These are phyloP conservation scores for Sternarchorhynchus goeldii DNA, from an alignment of 2,797 vertebrate genomes.

Conservation along the genomic window DNA sequence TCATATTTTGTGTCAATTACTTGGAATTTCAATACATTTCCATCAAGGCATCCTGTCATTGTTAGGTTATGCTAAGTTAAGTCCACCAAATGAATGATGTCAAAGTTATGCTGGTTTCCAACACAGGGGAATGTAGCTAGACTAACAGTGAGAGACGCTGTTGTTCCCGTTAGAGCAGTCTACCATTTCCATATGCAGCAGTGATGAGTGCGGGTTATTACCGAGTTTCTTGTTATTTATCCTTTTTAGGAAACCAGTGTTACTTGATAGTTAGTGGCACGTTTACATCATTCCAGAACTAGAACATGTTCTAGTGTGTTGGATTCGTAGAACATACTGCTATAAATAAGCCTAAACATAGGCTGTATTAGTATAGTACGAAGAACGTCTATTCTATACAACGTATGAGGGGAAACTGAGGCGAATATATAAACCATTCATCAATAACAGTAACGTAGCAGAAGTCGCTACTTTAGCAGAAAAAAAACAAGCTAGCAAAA, in stretches of 20 bases:
- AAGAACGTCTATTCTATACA: too few relatives aligned
- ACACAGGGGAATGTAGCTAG: slow-evolving; percentile 14
- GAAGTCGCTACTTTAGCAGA: too few relatives aligned
- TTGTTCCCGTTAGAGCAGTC: background rate
- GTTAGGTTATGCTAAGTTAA: slow-evolving; percentile 91
- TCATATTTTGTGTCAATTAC: slow-evolving; percentile 99
- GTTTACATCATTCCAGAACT: too few relatives aligned
- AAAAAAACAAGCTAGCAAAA: too few relatives aligned
- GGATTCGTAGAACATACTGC: too few relatives aligned
- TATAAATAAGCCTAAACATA: too few relatives aligned
- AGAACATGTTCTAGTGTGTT: background rate
- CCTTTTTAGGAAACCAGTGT: background rate
- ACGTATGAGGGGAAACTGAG: too few relatives aligned
- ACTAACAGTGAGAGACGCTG: slow-evolving; percentile 9
- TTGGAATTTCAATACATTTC: slow-evolving; percentile 94
- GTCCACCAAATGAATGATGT: slow-evolving; percentile 26
- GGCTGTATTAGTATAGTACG: too few relatives aligned
- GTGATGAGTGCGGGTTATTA: background rate
- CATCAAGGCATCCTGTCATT: slow-evolving; percentile 96
- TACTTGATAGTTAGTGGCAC: too few relatives aligned
- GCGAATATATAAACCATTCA: too few relatives aligned
- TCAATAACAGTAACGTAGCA: too few relatives aligned
- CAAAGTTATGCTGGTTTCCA: slow-evolving; percentile 34
- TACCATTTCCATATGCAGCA: slow-evolving; percentile 2
- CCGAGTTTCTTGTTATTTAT: background rate